phyloP scores from a whole-genome alignment of 2,113 vertebrate genomes.

The Odocoileus virginianus region DNA sequence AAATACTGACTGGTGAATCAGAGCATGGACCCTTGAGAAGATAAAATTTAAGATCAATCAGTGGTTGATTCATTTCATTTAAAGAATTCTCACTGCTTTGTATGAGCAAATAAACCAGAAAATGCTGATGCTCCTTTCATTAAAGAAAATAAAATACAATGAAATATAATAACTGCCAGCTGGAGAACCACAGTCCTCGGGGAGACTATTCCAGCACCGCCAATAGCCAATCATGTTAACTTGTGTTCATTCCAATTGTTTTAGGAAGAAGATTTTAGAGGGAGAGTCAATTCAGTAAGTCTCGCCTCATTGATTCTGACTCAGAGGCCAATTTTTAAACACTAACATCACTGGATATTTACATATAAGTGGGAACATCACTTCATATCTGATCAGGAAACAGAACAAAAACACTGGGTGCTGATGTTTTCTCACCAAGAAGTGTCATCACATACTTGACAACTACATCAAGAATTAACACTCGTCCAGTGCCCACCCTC shows the following conservation, averaged over 20 bases:
- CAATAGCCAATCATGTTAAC: background rate
- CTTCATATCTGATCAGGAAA: background rate
- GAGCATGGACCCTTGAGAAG: background rate
- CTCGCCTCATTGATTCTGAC: background rate
- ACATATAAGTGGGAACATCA: background rate
- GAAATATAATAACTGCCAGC: conserved; percentile 1
- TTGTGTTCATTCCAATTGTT: background rate
- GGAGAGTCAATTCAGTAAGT: background rate
- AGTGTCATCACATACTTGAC: background rate
- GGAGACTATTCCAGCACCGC: background rate
- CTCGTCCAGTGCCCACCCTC: background rate
- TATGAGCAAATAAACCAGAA: conserved; percentile 30
- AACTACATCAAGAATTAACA: background rate
- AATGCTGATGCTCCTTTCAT: conserved; percentile 2
- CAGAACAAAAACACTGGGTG: background rate
- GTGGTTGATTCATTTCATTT: conserved; percentile 1
- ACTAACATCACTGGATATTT: background rate
- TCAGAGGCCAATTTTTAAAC: background rate
- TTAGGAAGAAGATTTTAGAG: background rate
- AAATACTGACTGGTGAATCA: conserved; percentile 15
- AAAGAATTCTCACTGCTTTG: background rate
- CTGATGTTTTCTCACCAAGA: background rate
- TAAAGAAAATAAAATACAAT: conserved; percentile 36
- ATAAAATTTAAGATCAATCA: conserved; percentile 9
- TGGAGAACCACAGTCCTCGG: background rate